Percentiles rank a stretch among this genome's conserved stretches.
These are phyloP conservation scores for Pedionomus torquatus DNA, from an alignment of 2,113 vertebrate genomes.

Conservation along the genomic window DNA sequence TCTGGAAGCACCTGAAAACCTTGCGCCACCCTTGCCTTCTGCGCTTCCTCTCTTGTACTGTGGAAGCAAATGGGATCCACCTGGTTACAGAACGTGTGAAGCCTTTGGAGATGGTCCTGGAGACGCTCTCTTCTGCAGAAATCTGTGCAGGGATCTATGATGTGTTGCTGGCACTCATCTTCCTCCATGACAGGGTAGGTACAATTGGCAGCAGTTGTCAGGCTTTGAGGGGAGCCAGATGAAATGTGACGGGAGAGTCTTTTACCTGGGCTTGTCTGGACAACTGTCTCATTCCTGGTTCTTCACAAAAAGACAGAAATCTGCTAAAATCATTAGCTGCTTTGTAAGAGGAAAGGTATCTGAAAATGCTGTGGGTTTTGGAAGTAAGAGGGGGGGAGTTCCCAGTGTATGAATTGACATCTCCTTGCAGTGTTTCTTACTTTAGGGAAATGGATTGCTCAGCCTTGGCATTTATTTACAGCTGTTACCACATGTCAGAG, in stretches of 20 bases:
- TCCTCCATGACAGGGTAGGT: constrained; percentile 94
- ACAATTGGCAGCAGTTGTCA: not conserved
- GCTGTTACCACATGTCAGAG: not conserved
- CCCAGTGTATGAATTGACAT: not conserved
- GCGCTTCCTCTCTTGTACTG: constrained; percentile 92
- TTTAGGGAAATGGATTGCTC: not conserved
- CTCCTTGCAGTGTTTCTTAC: not conserved
- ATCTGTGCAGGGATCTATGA: constrained; percentile 95
- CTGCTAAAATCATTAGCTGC: not conserved
- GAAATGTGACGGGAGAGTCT: fast-evolving
- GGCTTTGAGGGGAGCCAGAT: not conserved
- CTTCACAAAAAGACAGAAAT: not conserved
- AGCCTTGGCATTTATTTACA: not conserved
- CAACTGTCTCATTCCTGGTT: not conserved
- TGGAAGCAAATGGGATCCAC: constrained; percentile 90
- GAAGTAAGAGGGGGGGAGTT: not conserved
- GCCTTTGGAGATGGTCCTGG: constrained; percentile 85
- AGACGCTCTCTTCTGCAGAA: constrained; percentile 85
- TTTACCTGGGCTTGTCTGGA: not conserved
- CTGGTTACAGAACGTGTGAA: constrained; percentile 92
- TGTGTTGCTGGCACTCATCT: constrained; percentile 88
- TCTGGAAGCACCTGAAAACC: constrained; percentile 92
- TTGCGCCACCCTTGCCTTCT: constrained; percentile 93
- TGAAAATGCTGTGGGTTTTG: not conserved
- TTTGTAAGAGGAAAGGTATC: not conserved